Conservation (phyloP, 1,140 invertebrate species). For the Physella acuta region DNA sequence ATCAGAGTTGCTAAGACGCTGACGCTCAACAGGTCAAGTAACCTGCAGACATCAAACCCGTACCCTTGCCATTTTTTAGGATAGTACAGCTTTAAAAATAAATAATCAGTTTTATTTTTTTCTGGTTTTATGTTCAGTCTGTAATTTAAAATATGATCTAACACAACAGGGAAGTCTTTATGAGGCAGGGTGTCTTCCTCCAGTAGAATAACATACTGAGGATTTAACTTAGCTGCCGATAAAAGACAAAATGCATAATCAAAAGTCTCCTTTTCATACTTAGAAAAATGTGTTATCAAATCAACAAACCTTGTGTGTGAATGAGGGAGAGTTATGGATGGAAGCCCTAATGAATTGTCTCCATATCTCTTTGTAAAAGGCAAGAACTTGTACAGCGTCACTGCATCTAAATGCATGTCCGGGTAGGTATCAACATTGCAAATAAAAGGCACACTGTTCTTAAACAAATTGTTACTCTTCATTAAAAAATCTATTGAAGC, state of each 20-base stretch:
- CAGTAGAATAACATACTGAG: constrained; percentile 9
- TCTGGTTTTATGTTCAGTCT: neutral
- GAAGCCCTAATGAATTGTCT: constrained; percentile 4
- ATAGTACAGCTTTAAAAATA: constrained; percentile 13
- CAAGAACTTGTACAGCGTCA: constrained; percentile 5
- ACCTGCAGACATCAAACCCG: neutral
- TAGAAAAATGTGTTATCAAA: neutral
- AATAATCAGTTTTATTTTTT: neutral
- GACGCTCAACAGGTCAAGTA: constrained; percentile 9
- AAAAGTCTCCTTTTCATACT: constrained; percentile 15
- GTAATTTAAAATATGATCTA: constrained; percentile 1
- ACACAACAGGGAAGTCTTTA: constrained; percentile 14
- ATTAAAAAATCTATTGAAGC: neutral
- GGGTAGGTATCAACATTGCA: constrained; percentile 19
- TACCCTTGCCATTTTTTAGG: constrained; percentile 19
- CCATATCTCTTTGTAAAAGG: constrained; percentile 21
- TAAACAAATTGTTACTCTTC: constrained; percentile 1
- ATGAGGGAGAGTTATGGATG: neutral
- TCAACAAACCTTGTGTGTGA: neutral
- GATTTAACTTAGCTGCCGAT: constrained; percentile 2
- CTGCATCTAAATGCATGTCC: constrained; percentile 8
- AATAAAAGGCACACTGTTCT: constrained; percentile 13
- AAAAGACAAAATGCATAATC: constrained; percentile 17
- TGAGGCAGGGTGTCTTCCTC: constrained; percentile 18
- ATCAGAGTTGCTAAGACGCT: neutral